Evolutionary conservation across 2,797 vertebrate species (phyloP).

Genomic region (Ataeniobius toweri): DNA sequence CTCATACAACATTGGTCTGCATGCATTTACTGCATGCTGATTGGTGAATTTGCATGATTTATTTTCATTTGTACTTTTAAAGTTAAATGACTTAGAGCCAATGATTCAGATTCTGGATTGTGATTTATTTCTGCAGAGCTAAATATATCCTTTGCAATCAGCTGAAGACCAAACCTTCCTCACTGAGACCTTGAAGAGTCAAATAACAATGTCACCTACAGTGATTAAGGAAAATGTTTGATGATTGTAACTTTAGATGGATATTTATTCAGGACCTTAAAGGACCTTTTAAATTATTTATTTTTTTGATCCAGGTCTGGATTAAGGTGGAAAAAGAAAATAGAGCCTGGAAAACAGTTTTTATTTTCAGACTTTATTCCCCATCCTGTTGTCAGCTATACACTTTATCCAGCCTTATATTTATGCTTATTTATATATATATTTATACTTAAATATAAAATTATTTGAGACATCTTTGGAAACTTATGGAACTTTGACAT

Average conservation of each 20-base stretch:
- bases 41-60: not conserved
- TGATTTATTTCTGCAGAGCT: not conserved
- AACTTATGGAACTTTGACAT: not conserved
- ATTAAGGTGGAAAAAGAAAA: not conserved
- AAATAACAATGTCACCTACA: not conserved
- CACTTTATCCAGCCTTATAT: no score
- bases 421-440: no score
- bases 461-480: not conserved
- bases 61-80: not conserved
- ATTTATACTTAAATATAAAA: not conserved
- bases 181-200: not conserved
- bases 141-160: not conserved
- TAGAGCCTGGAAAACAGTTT: not conserved
- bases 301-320: not conserved
- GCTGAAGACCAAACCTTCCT: not conserved
- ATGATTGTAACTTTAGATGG: no score
- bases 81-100: not conserved
- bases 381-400: not conserved
- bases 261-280: not conserved
- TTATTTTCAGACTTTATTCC: not conserved
- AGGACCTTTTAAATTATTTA: not conserved
- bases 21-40: not conserved
- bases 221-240: not conserved
- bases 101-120: not conserved
- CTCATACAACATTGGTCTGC: no score